A percentile compares a stretch with the other conserved stretches of the same genome.
Conservation (phyloP, 2,797 vertebrate species). For the Odontamblyopus lacepedii region DNA sequence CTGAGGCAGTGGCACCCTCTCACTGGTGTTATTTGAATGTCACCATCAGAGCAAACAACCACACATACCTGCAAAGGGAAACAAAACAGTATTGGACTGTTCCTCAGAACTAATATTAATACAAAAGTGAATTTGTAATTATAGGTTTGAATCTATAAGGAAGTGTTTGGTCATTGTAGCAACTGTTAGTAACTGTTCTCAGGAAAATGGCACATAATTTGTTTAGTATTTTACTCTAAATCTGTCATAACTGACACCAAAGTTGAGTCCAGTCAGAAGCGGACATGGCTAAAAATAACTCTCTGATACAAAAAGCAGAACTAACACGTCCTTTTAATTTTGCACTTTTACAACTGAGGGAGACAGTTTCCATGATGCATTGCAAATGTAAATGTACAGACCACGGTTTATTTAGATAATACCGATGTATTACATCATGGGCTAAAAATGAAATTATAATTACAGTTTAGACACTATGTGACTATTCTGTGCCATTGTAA, state of each 20-base stretch:
- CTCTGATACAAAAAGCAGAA: constrained; percentile 62
- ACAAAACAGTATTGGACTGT: constrained; percentile 1
- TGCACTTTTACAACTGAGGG: constrained; percentile 63
- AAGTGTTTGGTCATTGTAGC: neutral
- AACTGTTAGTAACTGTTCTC: neutral
- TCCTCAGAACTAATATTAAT: neutral
- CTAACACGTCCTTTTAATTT: constrained; percentile 46
- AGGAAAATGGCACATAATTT: neutral
- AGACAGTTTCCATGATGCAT: constrained; percentile 62
- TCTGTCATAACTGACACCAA: constrained; percentile 18
- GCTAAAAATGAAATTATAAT: neutral
- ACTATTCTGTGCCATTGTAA: neutral
- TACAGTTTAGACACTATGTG: neutral
- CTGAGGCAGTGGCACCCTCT: constrained; percentile 65
- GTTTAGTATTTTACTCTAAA: neutral
- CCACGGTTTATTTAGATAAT: neutral
- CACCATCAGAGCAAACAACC: constrained; percentile 75
- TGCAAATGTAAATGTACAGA: neutral
- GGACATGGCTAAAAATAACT: constrained; percentile 59
- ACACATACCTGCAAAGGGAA: constrained; percentile 36
- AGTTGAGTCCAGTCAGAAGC: constrained; percentile 4
- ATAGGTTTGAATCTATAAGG: neutral
- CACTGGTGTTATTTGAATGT: constrained; percentile 59
- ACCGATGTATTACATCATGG: neutral
- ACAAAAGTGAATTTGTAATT: neutral